Evolutionary conservation across 2,888 invertebrate species (phyloP), one percentile per base, ranked within the genome.

Genomic region (Blastobasis adustella): DNA sequence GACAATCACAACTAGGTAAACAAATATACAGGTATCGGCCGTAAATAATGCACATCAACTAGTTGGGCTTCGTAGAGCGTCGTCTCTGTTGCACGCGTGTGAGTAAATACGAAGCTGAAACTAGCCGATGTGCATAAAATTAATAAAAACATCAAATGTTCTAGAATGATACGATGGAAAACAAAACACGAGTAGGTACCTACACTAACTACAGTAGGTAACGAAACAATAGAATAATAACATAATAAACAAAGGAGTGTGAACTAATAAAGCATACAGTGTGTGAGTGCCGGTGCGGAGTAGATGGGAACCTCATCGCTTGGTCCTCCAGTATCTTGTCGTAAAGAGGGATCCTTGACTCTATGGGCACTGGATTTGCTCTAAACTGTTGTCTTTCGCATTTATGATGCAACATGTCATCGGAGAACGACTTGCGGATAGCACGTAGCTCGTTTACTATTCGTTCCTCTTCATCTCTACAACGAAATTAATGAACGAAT

Each of bases 261-360:
- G 60, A 55, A 59, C 62, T 66, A 66, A 65, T 71, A 49, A 76
- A 78, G 77, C 78, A 66, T 76, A 76, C 74, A 66, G 66, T 55
- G 61, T 61, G 66, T 59, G 62, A 52, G 55, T 56, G 60, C 59
- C 61, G 54, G 55, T 55, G 59, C 58, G 61, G 56, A 54, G 47
- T 58, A 47, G 50, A 50, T 52, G 55, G 54, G 61, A 77, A 93
- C 93, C 93, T 91, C 85, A 91, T 90, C 69, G 93, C 92, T 75
- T 93, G 93, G 56, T 93, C 93, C 58, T 91, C 92, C 65, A 93
- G 81, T 56, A 94, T 91, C 82, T 93, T 92, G 66, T 94, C 91
- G 63, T 92, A 94, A 10, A 94, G 83, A 0, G 92, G 93, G 54
- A 94, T 91, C 62, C 92, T 90, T 0, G 93, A 93, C 60, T 93